A percentile compares a stretch with the other conserved stretches of the same genome.
Conservation (phyloP, 2,113 vertebrate species). For the Xyrauchen texanus region DNA sequence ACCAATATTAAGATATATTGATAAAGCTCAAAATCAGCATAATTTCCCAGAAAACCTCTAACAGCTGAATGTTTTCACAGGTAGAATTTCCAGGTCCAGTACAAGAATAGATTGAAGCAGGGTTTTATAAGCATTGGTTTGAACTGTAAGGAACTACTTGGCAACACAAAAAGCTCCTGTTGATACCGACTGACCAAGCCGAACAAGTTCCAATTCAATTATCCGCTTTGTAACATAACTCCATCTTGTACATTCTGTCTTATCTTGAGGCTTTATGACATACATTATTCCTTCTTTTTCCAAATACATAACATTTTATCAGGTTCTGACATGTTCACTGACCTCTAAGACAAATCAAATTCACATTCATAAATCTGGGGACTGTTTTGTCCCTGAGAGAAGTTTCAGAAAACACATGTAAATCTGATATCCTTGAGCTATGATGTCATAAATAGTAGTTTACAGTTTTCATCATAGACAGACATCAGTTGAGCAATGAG, state of each 20-base stretch:
- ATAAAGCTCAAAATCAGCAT: slow-evolving; percentile 6
- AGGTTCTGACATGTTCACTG: slow-evolving; percentile 38
- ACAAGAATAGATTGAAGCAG: slow-evolving; percentile 18
- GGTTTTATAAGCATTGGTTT: slow-evolving; percentile 6
- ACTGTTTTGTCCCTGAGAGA: slow-evolving; percentile 1
- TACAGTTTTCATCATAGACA: background rate
- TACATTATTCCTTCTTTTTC: background rate
- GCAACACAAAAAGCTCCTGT: background rate
- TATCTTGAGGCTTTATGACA: background rate
- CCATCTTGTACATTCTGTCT: background rate
- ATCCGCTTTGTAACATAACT: background rate
- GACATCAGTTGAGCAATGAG: too few relatives aligned
- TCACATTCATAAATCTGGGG: background rate
- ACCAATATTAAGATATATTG: background rate
- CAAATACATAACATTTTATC: slow-evolving; percentile 1
- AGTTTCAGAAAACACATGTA: background rate
- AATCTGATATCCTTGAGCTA: background rate
- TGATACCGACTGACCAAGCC: background rate
- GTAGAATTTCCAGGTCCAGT: background rate
- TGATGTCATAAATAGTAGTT: background rate
- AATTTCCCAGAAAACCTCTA: slow-evolving; percentile 33
- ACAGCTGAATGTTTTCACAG: slow-evolving; percentile 34
- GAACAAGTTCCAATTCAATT: background rate
- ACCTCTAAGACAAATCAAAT: slow-evolving; percentile 3
- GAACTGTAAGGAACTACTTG: background rate